phyloP scores from a whole-genome alignment of 64 coral and sea anemone species.

The Montipora sp. region DNA sequence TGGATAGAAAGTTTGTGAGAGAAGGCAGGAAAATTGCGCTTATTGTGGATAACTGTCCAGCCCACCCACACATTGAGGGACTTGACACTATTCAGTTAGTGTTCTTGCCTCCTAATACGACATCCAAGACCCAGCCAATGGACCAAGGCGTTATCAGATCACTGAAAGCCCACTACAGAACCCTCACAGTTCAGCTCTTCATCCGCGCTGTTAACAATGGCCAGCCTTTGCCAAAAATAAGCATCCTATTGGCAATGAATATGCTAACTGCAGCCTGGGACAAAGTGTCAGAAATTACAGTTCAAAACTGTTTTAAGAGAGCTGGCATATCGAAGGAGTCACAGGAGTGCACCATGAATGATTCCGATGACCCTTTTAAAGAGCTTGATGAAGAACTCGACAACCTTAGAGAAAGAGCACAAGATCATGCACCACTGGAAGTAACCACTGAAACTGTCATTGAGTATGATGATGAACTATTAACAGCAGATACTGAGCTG shows the following conservation, averaged over 20 bases:
- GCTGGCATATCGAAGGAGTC: conserved; percentile 60
- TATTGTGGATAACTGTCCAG: conserved; percentile 67
- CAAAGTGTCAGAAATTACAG: conserved; percentile 43
- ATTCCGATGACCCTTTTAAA: conserved; percentile 52
- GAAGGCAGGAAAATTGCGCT: conserved; percentile 62
- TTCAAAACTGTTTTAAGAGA: conserved; percentile 61
- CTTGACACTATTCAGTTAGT: conserved; percentile 28
- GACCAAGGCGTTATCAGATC: conserved; percentile 17
- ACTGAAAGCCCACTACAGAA: conserved; percentile 62
- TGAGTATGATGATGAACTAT: conserved; percentile 39
- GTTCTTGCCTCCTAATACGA: conserved; percentile 1
- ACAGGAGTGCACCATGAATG: conserved; percentile 45
- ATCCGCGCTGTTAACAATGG: too few relatives aligned
- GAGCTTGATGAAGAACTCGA: too few relatives aligned
- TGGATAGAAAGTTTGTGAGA: conserved; percentile 51
- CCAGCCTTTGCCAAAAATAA: too few relatives aligned
- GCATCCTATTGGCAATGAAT: too few relatives aligned
- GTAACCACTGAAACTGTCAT: conserved; percentile 49
- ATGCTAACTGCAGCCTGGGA: conserved; percentile 60
- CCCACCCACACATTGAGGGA: conserved; percentile 55
- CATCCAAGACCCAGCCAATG: conserved; percentile 6
- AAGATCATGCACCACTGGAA: conserved; percentile 45
- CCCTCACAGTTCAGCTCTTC: conserved; percentile 48
- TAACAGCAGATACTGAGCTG: conserved; percentile 52
- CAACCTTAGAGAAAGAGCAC: conserved; percentile 42